Base-by-base conservation (phyloP, 2,888 invertebrate genomes). In the Lepetodrilus schrolli region DNA sequence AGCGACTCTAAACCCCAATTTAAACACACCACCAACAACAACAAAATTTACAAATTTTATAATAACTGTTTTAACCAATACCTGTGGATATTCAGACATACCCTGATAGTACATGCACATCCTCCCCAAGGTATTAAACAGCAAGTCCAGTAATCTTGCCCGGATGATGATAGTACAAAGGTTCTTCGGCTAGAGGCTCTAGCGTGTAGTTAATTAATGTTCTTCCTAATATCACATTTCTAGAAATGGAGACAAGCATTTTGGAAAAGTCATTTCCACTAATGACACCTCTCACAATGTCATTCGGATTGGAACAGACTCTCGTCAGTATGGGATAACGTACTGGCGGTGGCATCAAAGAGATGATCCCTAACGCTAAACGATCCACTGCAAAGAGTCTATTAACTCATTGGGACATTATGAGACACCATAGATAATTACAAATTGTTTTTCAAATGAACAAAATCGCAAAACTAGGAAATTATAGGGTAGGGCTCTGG, bases 381-480 rank as follows among this genome's bases (percentile, higher is more conserved):
- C 58, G 58, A 58, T 58, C 26, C 58, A 13, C 13, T 34, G 34
- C 30, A 58, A 34, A 26, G 34, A 58, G 58, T 13, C 58, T 58
- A 58, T 58, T 58, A 58, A 58, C 26, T 58, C 58, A 58, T 58
- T 58, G n/a, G 2, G 30, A 58, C 58, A 58, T 58, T 58, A 58
- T 43, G 17, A 30, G 58, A 30, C 34, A 58, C 58, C 58, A 58
- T 58, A 34, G 17, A 58, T 58, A 58, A 58, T 58, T 58, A 58
- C 58, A 58, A 58, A 58, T 58, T 58, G 58, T 58, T 58, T 58
- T 58, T 58, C 58, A 58, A 58, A 58, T 34, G 58, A 58, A 58
- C 58, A 23, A 17, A 58, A 10, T 58, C 26, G 34, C 58, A 58
- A 58, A 58, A 58, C 26, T 26, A 30, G 13, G n/a, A 58, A 58